Evolutionary conservation across 2,113 vertebrate genomes (phyloP).

Genomic region (human (Homo sapiens)): GRCh38 chr5:413501-414000

Average conservation of each 20-base stretch:
- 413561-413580: neutral
- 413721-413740: too few relatives aligned
- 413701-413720: too few relatives aligned
- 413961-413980: neutral
- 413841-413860: neutral
- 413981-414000: too few relatives aligned
- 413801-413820: neutral
- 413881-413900: neutral
- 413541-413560: neutral
- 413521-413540: neutral
- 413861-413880: neutral
- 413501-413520: neutral
- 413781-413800: neutral
- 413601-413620: too few relatives aligned
- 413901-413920: neutral
- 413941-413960: neutral
- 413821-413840: too few relatives aligned
- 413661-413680: neutral
- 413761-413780: neutral
- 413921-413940: neutral
- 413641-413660: fast-evolving
- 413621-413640: fast-evolving
- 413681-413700: fast-evolving
- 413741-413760: too few relatives aligned
- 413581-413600: neutral